A percentile compares a stretch with the other conserved stretches of the same genome.
Evolutionary conservation across 2,888 invertebrate genomes (phyloP).

Genomic region (Sarcophaga carnaria): DNA sequence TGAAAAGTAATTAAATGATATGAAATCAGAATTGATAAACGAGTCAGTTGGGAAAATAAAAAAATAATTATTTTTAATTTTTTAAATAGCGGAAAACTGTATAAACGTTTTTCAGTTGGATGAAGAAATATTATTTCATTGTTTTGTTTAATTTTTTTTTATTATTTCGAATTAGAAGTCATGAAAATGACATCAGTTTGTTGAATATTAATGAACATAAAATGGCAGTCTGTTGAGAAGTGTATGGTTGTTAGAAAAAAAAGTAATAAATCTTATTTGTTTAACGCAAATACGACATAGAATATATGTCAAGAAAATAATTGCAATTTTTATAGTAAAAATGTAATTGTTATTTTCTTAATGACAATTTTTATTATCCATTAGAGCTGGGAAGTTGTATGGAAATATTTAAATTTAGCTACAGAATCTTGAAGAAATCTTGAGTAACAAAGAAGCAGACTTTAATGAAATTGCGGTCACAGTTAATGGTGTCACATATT

Average conservation of each 20-base stretch:
- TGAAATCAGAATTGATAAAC: constrained; percentile 35
- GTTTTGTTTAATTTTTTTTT: neutral
- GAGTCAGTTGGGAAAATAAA: constrained; percentile 29
- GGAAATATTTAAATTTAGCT: no score
- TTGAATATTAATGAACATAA: constrained; percentile 21
- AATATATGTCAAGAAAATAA: no score
- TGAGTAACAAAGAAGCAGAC: no score
- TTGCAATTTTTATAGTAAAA: no score
- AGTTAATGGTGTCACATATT: no score
- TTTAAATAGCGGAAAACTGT: constrained; percentile 10
- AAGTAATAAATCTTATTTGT: constrained; percentile 5
- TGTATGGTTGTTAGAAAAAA: neutral
- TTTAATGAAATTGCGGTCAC: no score
- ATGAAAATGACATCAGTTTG: constrained; percentile 47
- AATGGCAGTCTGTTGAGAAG: constrained; percentile 22
- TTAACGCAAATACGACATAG: neutral
- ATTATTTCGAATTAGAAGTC: neutral
- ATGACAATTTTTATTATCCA: no score
- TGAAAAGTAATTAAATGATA: constrained; percentile 53
- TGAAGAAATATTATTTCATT: neutral
- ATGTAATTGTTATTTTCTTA: no score
- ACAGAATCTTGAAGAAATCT: no score
- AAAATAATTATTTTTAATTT: neutral
- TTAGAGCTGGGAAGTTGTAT: no score
- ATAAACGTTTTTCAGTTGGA: constrained; percentile 5